These are phyloP conservation scores for Teleopsis dalmanni DNA, from an alignment of 1,140 invertebrate species.

Conservation along the genomic window DNA sequence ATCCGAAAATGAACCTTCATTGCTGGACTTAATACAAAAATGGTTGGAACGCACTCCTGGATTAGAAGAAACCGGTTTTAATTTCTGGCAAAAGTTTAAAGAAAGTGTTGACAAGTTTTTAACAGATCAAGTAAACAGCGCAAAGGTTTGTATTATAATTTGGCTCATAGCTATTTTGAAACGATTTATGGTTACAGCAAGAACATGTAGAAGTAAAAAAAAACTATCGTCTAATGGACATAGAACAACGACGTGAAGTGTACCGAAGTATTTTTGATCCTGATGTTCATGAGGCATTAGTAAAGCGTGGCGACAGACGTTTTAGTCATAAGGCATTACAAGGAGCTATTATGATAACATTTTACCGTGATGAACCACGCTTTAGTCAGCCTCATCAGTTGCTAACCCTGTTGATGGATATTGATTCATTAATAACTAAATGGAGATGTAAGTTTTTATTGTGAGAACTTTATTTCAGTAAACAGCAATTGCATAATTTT, in stretches of 20 bases:
- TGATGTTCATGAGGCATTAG: constrained; percentile 68
- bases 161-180: not conserved
- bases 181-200: constrained; percentile 42
- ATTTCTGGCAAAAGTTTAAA: constrained; percentile 91
- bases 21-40: constrained; percentile 74
- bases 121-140: constrained; percentile 52
- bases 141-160: constrained; percentile 21
- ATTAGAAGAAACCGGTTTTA: constrained; percentile 70
- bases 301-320: constrained; percentile 77
- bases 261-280: constrained; percentile 87
- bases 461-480: no score
- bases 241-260: constrained; percentile 69
- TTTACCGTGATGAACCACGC: constrained; percentile 91
- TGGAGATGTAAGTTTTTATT: constrained; percentile 99
- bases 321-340: constrained; percentile 87
- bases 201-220: constrained; percentile 52
- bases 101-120: constrained; percentile 68
- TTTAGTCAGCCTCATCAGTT: constrained; percentile 97
- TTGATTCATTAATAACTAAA: constrained; percentile 97
- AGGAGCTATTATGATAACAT: constrained; percentile 94
- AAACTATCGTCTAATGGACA: constrained; percentile 60
- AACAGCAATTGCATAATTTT: not conserved
- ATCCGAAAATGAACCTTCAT: constrained; percentile 77
- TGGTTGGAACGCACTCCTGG: constrained; percentile 95
- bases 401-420: constrained; percentile 89